Conservation (phyloP, 2,888 invertebrate species). For the Cheilosia pagana region DNA sequence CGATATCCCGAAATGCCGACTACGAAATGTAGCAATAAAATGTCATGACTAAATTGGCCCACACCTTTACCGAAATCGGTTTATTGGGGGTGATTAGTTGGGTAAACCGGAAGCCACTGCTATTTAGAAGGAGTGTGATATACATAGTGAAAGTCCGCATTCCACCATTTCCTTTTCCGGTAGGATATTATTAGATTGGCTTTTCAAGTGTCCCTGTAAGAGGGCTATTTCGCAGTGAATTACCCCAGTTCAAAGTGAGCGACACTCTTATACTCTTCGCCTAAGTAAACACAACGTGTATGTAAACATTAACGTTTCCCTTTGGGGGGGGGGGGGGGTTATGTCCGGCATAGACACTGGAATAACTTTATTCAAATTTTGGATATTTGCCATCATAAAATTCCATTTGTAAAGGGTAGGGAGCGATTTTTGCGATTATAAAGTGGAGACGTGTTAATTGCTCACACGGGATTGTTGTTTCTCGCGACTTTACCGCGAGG, state of each 20-base stretch:
- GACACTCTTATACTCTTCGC: neutral
- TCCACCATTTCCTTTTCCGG: slow-evolving; percentile 29
- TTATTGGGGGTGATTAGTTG: slow-evolving; percentile 16
- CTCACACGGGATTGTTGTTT: slow-evolving; percentile 23
- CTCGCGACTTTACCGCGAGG: neutral
- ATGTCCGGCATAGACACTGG: neutral
- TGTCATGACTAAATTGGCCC: slow-evolving; percentile 22
- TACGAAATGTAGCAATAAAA: neutral
- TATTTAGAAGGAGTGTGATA: slow-evolving; percentile 16
- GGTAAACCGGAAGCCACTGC: slow-evolving; percentile 24
- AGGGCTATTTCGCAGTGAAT: neutral
- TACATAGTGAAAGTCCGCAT: slow-evolving; percentile 38
- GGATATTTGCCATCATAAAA: slow-evolving; percentile 33
- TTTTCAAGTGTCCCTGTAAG: neutral
- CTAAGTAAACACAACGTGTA: neutral
- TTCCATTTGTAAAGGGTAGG: slow-evolving; percentile 3
- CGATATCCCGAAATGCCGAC: neutral
- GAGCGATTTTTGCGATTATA: slow-evolving; percentile 22
- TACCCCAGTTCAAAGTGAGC: neutral
- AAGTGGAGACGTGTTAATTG: slow-evolving; percentile 53
- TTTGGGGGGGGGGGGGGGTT: neutral
- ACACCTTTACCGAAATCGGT: slow-evolving; percentile 30
- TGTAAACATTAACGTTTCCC: neutral
- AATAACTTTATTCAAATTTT: neutral
- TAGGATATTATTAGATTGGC: slow-evolving; percentile 15